Conservation (phyloP, 2,888 invertebrate genomes). For the Galeopsomyia nigrocyanea region DNA sequence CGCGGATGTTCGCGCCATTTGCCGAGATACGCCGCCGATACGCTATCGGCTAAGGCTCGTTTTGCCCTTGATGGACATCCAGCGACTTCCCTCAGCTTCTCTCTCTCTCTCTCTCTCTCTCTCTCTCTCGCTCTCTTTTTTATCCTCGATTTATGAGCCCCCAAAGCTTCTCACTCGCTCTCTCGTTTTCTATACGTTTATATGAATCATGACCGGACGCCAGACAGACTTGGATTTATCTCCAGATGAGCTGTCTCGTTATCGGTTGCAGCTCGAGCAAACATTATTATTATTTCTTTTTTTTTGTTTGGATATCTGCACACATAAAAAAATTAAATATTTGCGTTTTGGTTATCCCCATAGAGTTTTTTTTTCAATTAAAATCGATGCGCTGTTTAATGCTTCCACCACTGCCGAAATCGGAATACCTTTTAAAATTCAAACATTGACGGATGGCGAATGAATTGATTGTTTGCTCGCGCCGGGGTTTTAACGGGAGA, state of each 20-base stretch:
- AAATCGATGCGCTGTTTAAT: too few relatives aligned
- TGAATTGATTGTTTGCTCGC: too few relatives aligned
- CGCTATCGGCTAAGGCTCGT: constrained; percentile 32
- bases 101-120: constrained; percentile 1
- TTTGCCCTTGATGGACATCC: constrained; percentile 56
- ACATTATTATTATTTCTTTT: background rate
- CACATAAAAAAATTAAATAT: too few relatives aligned
- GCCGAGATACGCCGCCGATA: constrained; percentile 62
- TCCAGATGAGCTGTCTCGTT: constrained; percentile 39
- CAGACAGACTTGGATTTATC: constrained; percentile 39
- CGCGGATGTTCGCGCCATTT: constrained; percentile 68
- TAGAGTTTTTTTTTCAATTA: too few relatives aligned
- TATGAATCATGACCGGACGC: constrained; percentile 40
- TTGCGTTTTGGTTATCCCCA: too few relatives aligned
- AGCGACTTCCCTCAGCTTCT: background rate
- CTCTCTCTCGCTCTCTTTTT: constrained; percentile 1
- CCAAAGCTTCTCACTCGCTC: constrained; percentile 18
- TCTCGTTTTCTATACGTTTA: constrained; percentile 35
- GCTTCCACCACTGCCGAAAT: too few relatives aligned
- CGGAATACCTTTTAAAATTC: too few relatives aligned
- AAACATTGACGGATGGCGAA: too few relatives aligned
- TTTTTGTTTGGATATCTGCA: background rate
- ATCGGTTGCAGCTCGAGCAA: constrained; percentile 11
- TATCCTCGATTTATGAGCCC: constrained; percentile 7
- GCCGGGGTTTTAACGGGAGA: too few relatives aligned